Percentiles rank a stretch among this genome's conserved stretches.
phyloP scores from a whole-genome alignment of 1,140 invertebrate species.

The Ectropis grisescens region DNA sequence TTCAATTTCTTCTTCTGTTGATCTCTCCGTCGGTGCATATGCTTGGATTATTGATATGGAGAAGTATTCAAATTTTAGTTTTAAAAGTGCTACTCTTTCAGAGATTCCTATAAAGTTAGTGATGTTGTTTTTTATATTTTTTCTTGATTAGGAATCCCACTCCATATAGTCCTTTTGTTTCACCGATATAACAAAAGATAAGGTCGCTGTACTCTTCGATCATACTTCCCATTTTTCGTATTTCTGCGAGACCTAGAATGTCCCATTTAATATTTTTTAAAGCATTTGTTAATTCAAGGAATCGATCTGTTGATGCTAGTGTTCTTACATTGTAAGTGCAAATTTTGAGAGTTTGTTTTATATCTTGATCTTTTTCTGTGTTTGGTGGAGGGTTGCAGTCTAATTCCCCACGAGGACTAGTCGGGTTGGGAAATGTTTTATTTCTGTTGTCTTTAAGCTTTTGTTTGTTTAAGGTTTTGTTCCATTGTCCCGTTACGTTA shows the following conservation, averaged over 20 bases:
- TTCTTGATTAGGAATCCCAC: conserved; percentile 1
- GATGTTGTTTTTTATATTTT: background rate
- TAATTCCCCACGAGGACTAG: conserved; percentile 18
- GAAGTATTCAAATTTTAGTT: background rate
- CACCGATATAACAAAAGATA: conserved; percentile 15
- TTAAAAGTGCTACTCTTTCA: background rate
- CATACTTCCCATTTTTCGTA: conserved; percentile 12
- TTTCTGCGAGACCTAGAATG: conserved; percentile 17
- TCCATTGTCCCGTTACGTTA: too few relatives aligned
- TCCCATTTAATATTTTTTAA: conserved; percentile 5
- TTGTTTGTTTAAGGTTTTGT: too few relatives aligned
- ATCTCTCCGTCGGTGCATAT: background rate
- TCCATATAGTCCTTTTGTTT: conserved; percentile 11
- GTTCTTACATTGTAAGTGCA: conserved; percentile 16
- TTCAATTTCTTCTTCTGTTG: background rate
- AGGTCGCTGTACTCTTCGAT: conserved; percentile 15
- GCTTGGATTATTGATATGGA: too few relatives aligned
- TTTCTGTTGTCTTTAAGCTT: too few relatives aligned
- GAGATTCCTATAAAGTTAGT: background rate
- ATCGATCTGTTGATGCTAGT: conserved; percentile 7
- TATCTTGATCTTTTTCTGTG: conserved; percentile 1
- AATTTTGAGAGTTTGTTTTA: conserved; percentile 11
- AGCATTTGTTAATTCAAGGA: conserved; percentile 12
- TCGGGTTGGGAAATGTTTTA: conserved; percentile 1
- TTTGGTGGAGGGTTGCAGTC: conserved; percentile 16